Evolutionary conservation across 2,888 invertebrate species (phyloP).

Genomic region (Chalcosyrphus nemorum): DNA sequence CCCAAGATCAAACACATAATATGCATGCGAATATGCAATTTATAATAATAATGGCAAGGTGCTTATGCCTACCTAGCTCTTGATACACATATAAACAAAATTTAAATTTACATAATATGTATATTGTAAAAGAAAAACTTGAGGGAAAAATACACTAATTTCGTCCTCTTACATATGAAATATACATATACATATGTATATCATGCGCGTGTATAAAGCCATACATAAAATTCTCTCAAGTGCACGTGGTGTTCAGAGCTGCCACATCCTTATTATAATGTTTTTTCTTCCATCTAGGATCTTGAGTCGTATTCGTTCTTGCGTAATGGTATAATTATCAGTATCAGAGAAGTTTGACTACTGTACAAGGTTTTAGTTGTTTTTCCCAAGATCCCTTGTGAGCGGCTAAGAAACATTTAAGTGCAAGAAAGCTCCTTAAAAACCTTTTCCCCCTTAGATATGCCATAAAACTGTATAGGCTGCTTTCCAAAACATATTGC

Average conservation of each 20-base stretch:
- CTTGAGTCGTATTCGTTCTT: no score
- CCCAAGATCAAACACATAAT: neutral
- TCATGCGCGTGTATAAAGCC: no score
- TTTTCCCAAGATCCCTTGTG: no score
- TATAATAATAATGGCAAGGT: neutral
- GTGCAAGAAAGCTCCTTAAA: no score
- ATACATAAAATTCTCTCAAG: constrained; percentile 20
- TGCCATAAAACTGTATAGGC: no score
- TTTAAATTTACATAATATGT: neutral
- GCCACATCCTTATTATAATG: neutral
- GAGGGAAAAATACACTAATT: neutral
- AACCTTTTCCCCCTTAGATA: no score
- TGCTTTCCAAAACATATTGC: no score
- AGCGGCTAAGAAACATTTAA: no score
- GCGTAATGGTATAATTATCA: no score
- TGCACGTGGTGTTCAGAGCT: constrained; percentile 45
- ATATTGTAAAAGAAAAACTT: neutral
- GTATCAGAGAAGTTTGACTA: no score
- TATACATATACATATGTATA: neutral
- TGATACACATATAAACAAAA: neutral
- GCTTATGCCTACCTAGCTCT: neutral
- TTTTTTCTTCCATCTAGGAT: no score
- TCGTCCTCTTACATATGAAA: neutral
- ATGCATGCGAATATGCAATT: neutral
- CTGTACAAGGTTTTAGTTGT: no score